Evolutionary conservation across 2,797 vertebrate genomes (phyloP), one percentile per base, ranked within the genome.

Genomic region (Nannoperca australis): DNA sequence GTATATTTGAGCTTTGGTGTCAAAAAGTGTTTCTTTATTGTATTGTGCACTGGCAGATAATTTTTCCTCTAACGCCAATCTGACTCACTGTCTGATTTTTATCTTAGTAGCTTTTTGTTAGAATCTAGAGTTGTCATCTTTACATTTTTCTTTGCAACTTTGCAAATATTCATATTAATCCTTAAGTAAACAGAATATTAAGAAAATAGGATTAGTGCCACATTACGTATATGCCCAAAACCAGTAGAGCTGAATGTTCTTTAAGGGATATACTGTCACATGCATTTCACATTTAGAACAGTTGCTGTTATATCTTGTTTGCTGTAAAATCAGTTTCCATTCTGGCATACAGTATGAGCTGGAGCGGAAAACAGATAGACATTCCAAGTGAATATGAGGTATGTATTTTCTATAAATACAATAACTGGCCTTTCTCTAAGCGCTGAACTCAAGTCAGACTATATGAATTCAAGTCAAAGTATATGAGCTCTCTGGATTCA

Each of bases 301-400:
- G 61, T 63, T 53, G 42, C 42, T 61, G 30, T 82, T 86, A 85
- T 81, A 76, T 82, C 76, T 70, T 71, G 65, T 82, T 88, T 81
- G 64, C 78, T 76, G 70, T 85, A 62, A 90, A 80, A 79, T 83
- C 80, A 58, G 40, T 55, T 77, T 80, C 51, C 30, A 68, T 64
- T 75, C 59, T 83, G 69, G 50, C 70, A 54, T 30, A 40, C 9
- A n/a, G 18, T 59, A 44, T 38, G 30, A 65, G 78, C 8, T 55
- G 8, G 15, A 76, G 49, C 40, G 68, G 64, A 79, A 81, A 90
- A 74, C 0, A 10, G 47, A 38, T 18, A 32, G 47, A 62, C 70
- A 78, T 67, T 90, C 76, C 82, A 70, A 62, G 58, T 53, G 45
- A 85, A 79, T 73, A 63, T 81, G 70, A 83, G 72, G 51, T 72